Percentiles rank a stretch among this genome's conserved stretches.
Evolutionary conservation across 2,797 vertebrate genomes (phyloP).

Genomic region (Chaetodon trifasciatus): DNA sequence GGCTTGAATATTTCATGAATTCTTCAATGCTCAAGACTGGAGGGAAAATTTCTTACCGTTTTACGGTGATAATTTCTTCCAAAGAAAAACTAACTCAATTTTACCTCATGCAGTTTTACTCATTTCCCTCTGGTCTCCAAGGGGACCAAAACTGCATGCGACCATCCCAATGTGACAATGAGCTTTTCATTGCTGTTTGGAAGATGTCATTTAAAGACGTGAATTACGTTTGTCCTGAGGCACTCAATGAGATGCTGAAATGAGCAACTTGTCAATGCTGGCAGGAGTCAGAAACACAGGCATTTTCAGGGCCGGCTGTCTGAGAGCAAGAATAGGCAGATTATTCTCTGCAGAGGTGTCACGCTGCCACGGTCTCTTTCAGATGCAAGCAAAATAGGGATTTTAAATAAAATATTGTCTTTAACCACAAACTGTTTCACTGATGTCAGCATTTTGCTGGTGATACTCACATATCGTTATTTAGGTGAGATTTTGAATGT

Average conservation of each 20-base stretch:
- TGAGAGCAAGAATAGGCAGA: constrained; percentile 24
- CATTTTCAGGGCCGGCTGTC: constrained; percentile 24
- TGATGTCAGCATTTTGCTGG: not conserved
- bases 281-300: constrained; percentile 44
- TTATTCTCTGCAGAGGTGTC: constrained; percentile 38
- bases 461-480: too few relatives aligned
- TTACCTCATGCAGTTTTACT: constrained; percentile 42
- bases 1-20: constrained; percentile 61
- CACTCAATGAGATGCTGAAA: constrained; percentile 63
- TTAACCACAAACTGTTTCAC: constrained; percentile 17
- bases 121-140: constrained; percentile 35
- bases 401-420: constrained; percentile 29
- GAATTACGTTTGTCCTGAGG: constrained; percentile 50
- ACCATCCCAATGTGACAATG: constrained; percentile 16
- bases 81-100: constrained; percentile 47
- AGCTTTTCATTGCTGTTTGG: constrained; percentile 66
- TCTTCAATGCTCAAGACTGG: constrained; percentile 50
- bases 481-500: too few relatives aligned
- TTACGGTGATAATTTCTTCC: constrained; percentile 30
- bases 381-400: not conserved
- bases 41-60: constrained; percentile 36
- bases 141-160: not conserved
- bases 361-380: not conserved
- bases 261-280: constrained; percentile 58
- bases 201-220: constrained; percentile 54